phyloP scores from a whole-genome alignment of 2,888 invertebrate species.

The Hypercompe scribonia region DNA sequence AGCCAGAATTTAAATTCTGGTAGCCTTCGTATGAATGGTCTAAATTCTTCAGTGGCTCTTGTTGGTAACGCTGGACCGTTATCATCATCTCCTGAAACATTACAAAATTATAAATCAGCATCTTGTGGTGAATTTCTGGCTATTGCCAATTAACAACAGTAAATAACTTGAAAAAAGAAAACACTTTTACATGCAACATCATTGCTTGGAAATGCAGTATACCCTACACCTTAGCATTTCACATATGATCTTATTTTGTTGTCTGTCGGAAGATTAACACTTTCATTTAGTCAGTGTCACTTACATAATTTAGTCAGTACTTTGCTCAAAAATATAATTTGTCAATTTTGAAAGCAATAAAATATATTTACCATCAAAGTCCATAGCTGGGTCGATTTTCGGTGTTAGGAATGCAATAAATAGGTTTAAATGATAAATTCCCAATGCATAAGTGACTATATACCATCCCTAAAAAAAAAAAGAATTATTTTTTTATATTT shows the following conservation, averaged over 20 bases:
- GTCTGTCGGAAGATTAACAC: too few species aligned
- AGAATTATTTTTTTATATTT: neutral
- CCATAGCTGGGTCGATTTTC: conserved; percentile 99
- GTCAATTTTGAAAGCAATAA: neutral
- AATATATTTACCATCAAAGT: conserved; percentile 92
- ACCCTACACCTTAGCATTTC: too few species aligned
- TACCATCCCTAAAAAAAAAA: conserved; percentile 96
- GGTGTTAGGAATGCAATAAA: conserved; percentile 99
- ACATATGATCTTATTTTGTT: too few species aligned
- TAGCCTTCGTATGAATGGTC: conserved; percentile 97
- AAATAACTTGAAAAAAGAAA: too few species aligned
- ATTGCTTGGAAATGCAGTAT: too few species aligned
- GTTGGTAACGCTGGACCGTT: conserved; percentile 98
- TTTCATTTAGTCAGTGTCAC: too few species aligned
- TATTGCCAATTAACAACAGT: too few species aligned
- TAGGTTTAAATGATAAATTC: conserved; percentile 99
- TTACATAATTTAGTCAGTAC: neutral
- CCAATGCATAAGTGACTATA: conserved; percentile 99
- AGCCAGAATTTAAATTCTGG: conserved; percentile 99
- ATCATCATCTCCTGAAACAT: conserved; percentile 87
- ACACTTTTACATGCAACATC: too few species aligned
- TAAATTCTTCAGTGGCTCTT: conserved; percentile 98
- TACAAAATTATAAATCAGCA: conserved; percentile 29
- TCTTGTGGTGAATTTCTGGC: fast-evolving
- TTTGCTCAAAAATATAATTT: neutral